phyloP scores from a whole-genome alignment of 2,797 vertebrate genomes.

The Iguana delicatissima region DNA sequence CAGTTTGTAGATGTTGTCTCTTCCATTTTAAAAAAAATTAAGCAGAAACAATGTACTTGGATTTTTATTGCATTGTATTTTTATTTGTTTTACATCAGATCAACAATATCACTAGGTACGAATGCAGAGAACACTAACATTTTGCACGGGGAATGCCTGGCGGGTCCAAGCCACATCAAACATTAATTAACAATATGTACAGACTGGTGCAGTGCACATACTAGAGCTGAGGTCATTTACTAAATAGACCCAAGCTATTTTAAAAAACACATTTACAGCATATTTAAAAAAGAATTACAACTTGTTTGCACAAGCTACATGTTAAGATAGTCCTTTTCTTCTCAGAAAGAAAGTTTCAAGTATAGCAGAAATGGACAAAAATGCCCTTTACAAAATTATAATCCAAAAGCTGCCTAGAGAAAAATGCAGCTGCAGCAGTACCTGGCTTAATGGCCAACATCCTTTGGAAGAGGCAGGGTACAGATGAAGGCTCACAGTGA shows the following conservation, averaged over 20 bases:
- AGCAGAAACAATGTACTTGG: background rate
- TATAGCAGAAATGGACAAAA: constrained; percentile 51
- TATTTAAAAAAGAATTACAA: constrained; percentile 39
- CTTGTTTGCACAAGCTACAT: constrained; percentile 44
- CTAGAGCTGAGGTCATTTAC: constrained; percentile 39
- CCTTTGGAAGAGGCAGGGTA: background rate
- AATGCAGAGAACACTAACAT: constrained; percentile 39
- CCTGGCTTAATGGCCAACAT: constrained; percentile 27
- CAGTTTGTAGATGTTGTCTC: background rate
- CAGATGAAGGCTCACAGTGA: background rate
- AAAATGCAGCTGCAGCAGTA: constrained; percentile 46
- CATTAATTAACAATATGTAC: constrained; percentile 38
- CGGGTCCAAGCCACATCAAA: constrained; percentile 22
- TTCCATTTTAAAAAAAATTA: background rate
- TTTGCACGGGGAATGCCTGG: constrained; percentile 15
- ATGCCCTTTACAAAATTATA: constrained; percentile 49
- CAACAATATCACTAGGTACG: constrained; percentile 30
- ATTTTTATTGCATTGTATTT: constrained; percentile 20
- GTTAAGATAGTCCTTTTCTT: constrained; percentile 33
- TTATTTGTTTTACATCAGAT: constrained; percentile 35
- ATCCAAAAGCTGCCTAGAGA: constrained; percentile 32
- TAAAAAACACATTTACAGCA: constrained; percentile 34
- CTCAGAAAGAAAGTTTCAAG: constrained; percentile 44
- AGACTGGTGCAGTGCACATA: constrained; percentile 44
- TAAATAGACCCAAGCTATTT: constrained; percentile 28